Base-by-base conservation (phyloP, 2,888 invertebrate genomes). In the Pharmacophagus antenor region DNA sequence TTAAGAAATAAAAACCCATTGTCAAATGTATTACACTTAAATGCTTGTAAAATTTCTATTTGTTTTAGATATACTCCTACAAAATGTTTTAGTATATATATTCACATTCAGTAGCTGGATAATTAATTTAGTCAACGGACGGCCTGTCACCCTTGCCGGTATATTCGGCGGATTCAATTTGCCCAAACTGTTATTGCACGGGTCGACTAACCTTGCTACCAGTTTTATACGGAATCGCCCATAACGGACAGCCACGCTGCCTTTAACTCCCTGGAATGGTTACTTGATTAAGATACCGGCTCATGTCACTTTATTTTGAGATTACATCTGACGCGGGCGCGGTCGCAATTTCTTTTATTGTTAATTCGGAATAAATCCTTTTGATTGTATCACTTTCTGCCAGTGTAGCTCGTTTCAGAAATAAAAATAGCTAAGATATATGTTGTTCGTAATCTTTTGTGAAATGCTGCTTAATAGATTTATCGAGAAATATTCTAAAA, bases 221-320 rank as follows among this genome's bases (percentile, higher is more conserved):
- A 80, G 82, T 84, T 85, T 80, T 78, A 78, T 82, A 82, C 77
- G 73, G 76, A 80, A 84, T 83, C 79, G 77, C 70, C 84, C 83
- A 84, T 87, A 82, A 84, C 82, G 70, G 82, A 84, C 84, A 79
- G 80, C 79, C 79, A 77, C 71, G 73, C 67, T 76, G 73, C 72
- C 77, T 78, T 78, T 84, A 82, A 84, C 81, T 83, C 85, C 79
- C 69, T 67, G 71, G 78, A 88, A 87, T 88, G 84, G 84, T 83
- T 83, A 82, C 85, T 87, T 88, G 86, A 89, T 88, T 87, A 88
- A 86, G 88, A 85, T 83, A 85, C 65, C 65, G 67, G 64, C 84
- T 88, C 78, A 82, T 84, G 82, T 82, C 85, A 83, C 84, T 87
- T 88, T 85, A 88, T 86, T 83, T 79, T 74, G 80, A 82, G 85